These are phyloP conservation scores for Elanus axillaris DNA, from an alignment of 2,113 vertebrate genomes.

Conservation along the genomic window DNA sequence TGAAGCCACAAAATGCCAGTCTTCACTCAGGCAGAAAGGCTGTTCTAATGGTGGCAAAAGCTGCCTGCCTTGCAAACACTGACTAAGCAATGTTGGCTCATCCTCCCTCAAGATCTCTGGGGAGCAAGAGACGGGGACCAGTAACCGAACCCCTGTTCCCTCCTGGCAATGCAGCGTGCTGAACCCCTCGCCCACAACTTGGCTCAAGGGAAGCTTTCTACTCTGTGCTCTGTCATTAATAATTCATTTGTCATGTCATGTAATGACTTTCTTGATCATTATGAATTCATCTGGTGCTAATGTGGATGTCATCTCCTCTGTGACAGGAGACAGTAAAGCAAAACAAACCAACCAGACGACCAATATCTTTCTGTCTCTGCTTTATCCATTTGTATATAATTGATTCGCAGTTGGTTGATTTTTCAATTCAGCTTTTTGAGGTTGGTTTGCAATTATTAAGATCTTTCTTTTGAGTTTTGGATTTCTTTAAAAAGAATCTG, in stretches of 20 bases:
- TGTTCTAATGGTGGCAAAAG: not conserved
- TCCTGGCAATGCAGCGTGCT: not conserved
- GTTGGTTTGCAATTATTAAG: constrained; percentile 5
- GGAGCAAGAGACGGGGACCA: not conserved
- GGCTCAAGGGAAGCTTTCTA: not conserved
- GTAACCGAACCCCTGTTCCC: not conserved
- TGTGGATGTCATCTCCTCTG: not conserved
- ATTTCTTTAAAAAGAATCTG: not conserved
- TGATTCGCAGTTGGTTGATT: constrained; percentile 40
- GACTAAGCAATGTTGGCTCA: not conserved
- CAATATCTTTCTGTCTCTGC: not conserved
- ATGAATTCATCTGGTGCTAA: constrained; percentile 36
- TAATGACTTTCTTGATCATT: constrained; percentile 40
- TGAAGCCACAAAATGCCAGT: not conserved
- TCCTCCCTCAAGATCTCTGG: not conserved
- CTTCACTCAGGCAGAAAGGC: not conserved
- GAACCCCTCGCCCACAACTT: not conserved
- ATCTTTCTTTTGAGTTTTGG: not conserved
- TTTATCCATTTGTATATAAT: constrained; percentile 2
- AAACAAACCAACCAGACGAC: not conserved
- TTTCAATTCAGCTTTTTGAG: not conserved
- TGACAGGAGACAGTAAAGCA: not conserved
- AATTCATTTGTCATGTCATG: constrained; percentile 25
- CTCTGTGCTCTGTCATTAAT: constrained; percentile 11
- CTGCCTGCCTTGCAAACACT: not conserved